Conservation (phyloP, 2,888 invertebrate species). For the Lycia hirtaria region DNA sequence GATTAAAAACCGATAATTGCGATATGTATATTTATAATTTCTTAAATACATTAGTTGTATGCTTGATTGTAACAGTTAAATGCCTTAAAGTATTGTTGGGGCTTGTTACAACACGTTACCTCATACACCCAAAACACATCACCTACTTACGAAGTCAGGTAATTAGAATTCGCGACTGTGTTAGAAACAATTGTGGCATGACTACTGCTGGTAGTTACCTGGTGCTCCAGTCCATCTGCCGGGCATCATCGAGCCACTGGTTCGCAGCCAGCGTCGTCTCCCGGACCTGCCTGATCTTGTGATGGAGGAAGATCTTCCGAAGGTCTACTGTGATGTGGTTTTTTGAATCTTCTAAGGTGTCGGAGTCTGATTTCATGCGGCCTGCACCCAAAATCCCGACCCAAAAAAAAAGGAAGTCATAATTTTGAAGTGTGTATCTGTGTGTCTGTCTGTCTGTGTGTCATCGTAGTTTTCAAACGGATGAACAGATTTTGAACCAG, state of each 20-base stretch:
- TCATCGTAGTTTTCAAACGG: no score
- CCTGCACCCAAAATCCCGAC: slow-evolving; percentile 36
- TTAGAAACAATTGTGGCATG: neutral
- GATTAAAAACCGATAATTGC: no score
- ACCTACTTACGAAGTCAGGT: neutral
- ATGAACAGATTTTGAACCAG: neutral
- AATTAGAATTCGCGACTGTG: no score
- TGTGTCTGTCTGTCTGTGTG: no score
- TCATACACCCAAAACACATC: no score
- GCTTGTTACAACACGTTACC: no score
- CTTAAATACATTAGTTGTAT: no score
- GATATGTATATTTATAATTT: no score
- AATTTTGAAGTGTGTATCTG: no score
- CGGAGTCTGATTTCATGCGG: slow-evolving; percentile 42
- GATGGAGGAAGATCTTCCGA: slow-evolving; percentile 85
- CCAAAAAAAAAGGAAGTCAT: no score
- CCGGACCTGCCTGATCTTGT: slow-evolving; percentile 75
- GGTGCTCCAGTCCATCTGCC: slow-evolving; percentile 82
- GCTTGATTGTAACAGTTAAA: no score
- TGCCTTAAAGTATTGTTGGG: no score
- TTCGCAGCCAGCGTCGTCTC: slow-evolving; percentile 84
- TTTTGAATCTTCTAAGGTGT: slow-evolving; percentile 51
- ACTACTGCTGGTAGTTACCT: slow-evolving; percentile 51
- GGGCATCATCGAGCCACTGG: slow-evolving; percentile 78
- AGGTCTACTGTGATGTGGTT: slow-evolving; percentile 82